Percentiles rank a stretch among this genome's conserved stretches.
Evolutionary conservation across 2,888 invertebrate genomes (phyloP).

Genomic region (Sarcophaga carnaria): DNA sequence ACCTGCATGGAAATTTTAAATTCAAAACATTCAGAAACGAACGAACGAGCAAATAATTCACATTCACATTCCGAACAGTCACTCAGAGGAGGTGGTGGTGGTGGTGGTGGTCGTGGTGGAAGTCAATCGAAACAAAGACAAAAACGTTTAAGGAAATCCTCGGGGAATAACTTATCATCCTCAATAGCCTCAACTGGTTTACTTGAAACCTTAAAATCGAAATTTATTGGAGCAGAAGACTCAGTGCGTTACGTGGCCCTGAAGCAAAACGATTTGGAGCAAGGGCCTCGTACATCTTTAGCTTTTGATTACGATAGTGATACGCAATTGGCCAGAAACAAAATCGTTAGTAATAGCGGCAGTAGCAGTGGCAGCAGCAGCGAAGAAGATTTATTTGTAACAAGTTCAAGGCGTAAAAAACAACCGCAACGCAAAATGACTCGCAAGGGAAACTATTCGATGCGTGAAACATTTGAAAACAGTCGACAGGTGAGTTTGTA

Average conservation of each 20-base stretch:
- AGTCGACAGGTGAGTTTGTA: constrained; percentile 67
- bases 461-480: constrained; percentile 67
- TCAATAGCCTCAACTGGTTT: constrained; percentile 43
- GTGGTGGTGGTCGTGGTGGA: background rate
- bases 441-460: constrained; percentile 67
- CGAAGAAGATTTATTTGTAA: constrained; percentile 75
- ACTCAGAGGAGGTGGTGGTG: constrained; percentile 21
- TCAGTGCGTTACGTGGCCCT: constrained; percentile 71
- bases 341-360: constrained; percentile 20
- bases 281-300: constrained; percentile 51
- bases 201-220: constrained; percentile 53
- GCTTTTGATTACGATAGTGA: constrained; percentile 10
- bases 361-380: constrained; percentile 70
- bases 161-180: constrained; percentile 17
- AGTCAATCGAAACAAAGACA: constrained; percentile 43
- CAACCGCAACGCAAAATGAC: constrained; percentile 71
- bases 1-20: constrained; percentile 58
- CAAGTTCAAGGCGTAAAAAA: constrained; percentile 69
- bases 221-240: constrained; percentile 34
- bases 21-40: constrained; percentile 54
- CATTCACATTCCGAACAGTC: constrained; percentile 35
- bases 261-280: constrained; percentile 75
- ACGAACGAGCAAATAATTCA: constrained; percentile 39
- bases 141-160: constrained; percentile 47
- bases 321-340: background rate